Evolutionary conservation across 1,140 invertebrate species (phyloP).

Genomic region (Meteorus sp.): DNA sequence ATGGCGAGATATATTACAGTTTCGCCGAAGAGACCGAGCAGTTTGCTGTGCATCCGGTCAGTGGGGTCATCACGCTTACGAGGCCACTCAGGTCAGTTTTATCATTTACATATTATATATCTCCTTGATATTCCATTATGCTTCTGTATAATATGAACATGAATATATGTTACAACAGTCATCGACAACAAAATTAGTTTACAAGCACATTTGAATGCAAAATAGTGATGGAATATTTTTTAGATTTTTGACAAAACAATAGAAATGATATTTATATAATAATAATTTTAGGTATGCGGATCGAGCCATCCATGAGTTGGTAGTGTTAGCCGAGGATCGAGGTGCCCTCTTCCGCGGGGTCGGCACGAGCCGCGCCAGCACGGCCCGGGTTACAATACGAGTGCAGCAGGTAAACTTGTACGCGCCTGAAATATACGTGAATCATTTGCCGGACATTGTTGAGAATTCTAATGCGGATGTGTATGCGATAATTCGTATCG

Average conservation of each 20-base stretch:
- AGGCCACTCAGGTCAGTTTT: slow-evolving; percentile 66
- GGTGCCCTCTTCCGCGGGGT: slow-evolving; percentile 69
- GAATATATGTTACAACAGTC: too few relatives aligned
- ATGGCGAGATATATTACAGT: slow-evolving; percentile 96
- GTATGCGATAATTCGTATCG: slow-evolving; percentile 86
- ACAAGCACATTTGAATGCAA: too few relatives aligned
- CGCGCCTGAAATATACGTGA: slow-evolving; percentile 80
- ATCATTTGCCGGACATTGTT: slow-evolving; percentile 76
- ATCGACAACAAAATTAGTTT: slow-evolving; percentile 15
- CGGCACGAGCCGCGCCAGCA: slow-evolving; percentile 64
- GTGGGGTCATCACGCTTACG: slow-evolving; percentile 83
- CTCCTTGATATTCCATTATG: slow-evolving; percentile 5
- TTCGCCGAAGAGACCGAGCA: slow-evolving; percentile 79
- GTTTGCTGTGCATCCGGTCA: slow-evolving; percentile 91
- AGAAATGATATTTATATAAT: slow-evolving; percentile 13
- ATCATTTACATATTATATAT: slow-evolving; percentile 17
- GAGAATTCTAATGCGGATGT: slow-evolving; percentile 85
- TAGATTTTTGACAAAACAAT: not conserved
- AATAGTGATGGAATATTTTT: too few relatives aligned
- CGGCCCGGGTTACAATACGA: slow-evolving; percentile 74
- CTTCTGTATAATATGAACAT: too few relatives aligned
- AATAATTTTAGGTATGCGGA: slow-evolving; percentile 67
- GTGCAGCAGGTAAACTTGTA: slow-evolving; percentile 86
- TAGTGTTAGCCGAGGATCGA: slow-evolving; percentile 81
- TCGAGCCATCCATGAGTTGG: slow-evolving; percentile 70